A percentile compares a stretch with the other conserved stretches of the same genome.
Conservation (phyloP, 2,888 invertebrate genomes). For the Cantharis nigra region DNA sequence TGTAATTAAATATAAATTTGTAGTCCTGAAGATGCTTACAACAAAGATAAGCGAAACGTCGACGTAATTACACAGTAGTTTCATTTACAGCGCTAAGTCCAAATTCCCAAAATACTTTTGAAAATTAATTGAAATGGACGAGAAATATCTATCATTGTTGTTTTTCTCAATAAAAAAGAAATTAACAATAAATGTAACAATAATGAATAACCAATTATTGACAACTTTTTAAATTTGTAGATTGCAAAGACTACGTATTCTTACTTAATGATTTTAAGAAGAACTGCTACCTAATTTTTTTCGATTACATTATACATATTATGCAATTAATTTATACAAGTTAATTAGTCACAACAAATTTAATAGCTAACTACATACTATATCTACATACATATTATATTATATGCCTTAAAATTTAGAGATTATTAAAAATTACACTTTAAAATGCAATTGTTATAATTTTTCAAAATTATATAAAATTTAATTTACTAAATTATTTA, state of each 20-base stretch:
- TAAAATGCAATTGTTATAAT: background rate
- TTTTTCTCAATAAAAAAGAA: constrained; percentile 5
- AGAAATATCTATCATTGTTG: too few relatives aligned
- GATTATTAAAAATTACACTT: background rate
- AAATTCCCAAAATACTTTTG: too few relatives aligned
- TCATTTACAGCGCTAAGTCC: too few relatives aligned
- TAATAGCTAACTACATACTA: background rate
- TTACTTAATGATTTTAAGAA: constrained; percentile 21
- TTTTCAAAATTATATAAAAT: too few relatives aligned
- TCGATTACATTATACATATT: background rate
- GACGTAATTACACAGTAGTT: too few relatives aligned
- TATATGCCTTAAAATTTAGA: background rate
- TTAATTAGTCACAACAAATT: background rate
- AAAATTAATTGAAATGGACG: too few relatives aligned
- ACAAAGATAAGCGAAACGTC: too few relatives aligned
- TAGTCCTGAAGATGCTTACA: too few relatives aligned
- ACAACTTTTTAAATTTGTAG: constrained; percentile 2
- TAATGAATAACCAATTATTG: background rate
- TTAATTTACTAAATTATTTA: too few relatives aligned
- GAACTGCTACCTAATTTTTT: constrained; percentile 2
- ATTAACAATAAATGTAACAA: background rate
- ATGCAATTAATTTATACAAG: background rate
- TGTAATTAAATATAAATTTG: too few relatives aligned
- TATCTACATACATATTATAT: too few relatives aligned
- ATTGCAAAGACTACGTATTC: constrained; percentile 22